Base-by-base conservation (phyloP, 1,140 invertebrate genomes). In the Dendroctonus ponderosae region DNA sequence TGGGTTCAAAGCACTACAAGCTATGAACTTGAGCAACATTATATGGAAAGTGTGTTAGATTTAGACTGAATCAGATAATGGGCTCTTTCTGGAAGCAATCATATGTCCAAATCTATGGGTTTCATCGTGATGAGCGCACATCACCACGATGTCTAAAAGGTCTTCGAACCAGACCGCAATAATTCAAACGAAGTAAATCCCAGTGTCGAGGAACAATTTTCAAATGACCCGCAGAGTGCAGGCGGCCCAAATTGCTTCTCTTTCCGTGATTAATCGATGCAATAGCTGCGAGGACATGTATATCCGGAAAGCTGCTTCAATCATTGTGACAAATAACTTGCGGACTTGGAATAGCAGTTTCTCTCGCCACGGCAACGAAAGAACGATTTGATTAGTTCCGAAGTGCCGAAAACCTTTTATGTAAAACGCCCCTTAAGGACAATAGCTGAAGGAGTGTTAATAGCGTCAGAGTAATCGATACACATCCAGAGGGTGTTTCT, bases 251-350 rank as follows among this genome's bases (percentile, higher is more conserved):
- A 75, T 75, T 75, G 75, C 70, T 67, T 57, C 66, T 61, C 58
- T 53, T 46, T 66, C 67, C 64, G 75, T 76, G 75, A 76, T 76
- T 76, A 76, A 76, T 75, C 72, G 72, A 63, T 53, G 74, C 71
- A 74, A 74, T 73, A 74, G 71, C 70, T 71, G 54, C 63, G 72
- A 74, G 73, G 73, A 76, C 73, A 74, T 74, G 73, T 74, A 76
- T 74, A 74, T 73, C 69, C 73, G 46, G 68, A 69, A 70, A 74
- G 73, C 74, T 71, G 70, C 70, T 73, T 76, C 74, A 74, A 76
- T 76, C 74, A 76, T 74, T 70, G 67, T 76, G 74, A 76, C 74
- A 76, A 76, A 76, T 74, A 74, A 72, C 72, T 58, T 70, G 51
- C 71, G 65, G 68, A 67, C 51, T 67, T 41, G 42, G 15, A 62